These are phyloP conservation scores for Magallana gigas DNA, from an alignment of 1,140 invertebrate species.

Conservation along the genomic window DNA sequence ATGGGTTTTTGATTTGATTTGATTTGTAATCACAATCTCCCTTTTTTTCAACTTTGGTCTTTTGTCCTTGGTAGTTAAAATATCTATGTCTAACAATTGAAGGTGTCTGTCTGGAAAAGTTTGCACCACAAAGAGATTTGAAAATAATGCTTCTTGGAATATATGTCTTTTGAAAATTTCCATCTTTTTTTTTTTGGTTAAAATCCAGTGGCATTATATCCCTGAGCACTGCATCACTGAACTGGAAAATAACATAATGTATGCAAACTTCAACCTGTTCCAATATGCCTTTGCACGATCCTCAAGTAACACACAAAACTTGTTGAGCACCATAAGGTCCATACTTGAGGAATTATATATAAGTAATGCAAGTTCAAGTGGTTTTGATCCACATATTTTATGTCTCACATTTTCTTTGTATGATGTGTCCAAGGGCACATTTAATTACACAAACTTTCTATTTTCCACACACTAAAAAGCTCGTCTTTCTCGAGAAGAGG, in stretches of 20 bases:
- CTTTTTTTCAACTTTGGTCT: conserved; percentile 8
- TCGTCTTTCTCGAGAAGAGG: too few species aligned
- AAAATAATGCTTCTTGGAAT: conserved; percentile 31
- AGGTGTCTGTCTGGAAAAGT: conserved; percentile 11
- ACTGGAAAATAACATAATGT: not conserved
- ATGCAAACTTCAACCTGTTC: not conserved
- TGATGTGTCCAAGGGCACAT: too few species aligned
- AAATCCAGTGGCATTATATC: conserved; percentile 21
- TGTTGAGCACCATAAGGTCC: conserved; percentile 25
- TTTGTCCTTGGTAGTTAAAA: not conserved
- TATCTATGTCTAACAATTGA: not conserved
- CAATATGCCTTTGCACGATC: not conserved
- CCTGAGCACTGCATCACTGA: conserved; percentile 28
- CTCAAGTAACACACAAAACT: not conserved
- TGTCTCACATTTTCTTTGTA: not conserved
- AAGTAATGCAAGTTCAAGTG: conserved; percentile 15
- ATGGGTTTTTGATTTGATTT: conserved; percentile 13
- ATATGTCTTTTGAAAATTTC: not conserved
- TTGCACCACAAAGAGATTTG: conserved; percentile 14
- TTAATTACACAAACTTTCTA: too few species aligned
- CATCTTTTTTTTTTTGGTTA: not conserved
- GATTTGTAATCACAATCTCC: not conserved
- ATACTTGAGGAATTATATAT: not conserved
- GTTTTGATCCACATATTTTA: not conserved
- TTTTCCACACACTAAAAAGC: too few species aligned